phyloP scores from a whole-genome alignment of 2,113 vertebrate species.

The Neotoma lepida region DNA sequence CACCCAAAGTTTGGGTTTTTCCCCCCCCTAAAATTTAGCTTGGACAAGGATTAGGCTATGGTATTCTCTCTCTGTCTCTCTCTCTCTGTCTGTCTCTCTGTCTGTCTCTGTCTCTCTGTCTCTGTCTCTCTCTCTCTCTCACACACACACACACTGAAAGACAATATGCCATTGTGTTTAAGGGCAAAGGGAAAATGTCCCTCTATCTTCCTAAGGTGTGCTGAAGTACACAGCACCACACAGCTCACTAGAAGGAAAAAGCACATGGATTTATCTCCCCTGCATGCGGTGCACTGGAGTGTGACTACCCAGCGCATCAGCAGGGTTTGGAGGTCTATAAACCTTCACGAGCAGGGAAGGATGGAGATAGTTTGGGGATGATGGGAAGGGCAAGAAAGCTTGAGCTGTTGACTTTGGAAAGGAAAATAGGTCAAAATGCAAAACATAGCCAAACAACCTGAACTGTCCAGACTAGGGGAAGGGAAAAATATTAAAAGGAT shows the following conservation, averaged over 20 bases:
- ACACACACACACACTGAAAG: neutral
- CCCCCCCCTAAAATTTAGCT: constrained; percentile 1
- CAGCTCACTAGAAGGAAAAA: neutral
- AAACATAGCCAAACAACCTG: neutral
- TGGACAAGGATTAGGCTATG: constrained; percentile 4
- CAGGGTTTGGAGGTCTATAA: neutral
- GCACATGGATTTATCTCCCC: neutral
- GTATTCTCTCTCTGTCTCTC: neutral
- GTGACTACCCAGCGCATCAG: neutral
- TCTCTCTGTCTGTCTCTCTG: accelerated
- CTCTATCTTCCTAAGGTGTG: neutral
- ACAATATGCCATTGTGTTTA: neutral
- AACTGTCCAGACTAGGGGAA: neutral
- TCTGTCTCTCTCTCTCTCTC: neutral
- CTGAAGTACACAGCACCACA: neutral
- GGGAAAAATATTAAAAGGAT: neutral
- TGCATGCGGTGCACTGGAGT: neutral
- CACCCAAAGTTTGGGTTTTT: neutral
- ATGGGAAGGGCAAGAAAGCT: neutral
- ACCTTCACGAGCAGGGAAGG: neutral
- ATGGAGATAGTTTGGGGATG: neutral
- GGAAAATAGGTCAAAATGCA: neutral
- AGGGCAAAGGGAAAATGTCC: neutral
- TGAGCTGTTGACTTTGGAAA: neutral
- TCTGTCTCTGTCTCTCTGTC: neutral